phyloP scores from a whole-genome alignment of 1,140 invertebrate genomes.

The Bombus superbus region DNA sequence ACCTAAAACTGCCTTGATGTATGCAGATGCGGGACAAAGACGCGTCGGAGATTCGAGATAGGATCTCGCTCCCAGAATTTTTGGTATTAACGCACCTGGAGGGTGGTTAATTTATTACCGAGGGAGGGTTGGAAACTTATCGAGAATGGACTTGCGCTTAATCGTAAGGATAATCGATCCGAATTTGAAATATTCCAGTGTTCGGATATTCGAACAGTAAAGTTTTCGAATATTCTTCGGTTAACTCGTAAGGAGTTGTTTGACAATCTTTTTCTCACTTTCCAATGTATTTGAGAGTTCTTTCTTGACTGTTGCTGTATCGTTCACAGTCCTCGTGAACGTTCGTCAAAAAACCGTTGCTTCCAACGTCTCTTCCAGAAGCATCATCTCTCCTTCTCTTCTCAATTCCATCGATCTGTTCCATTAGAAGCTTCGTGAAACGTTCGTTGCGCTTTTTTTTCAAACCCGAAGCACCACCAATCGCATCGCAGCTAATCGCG shows the following conservation, averaged over 20 bases:
- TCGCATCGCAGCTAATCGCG: neutral
- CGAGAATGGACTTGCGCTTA: neutral
- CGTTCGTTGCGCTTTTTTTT: constrained; percentile 37
- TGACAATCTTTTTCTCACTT: neutral
- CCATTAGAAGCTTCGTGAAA: constrained; percentile 23
- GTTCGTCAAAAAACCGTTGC: constrained; percentile 59
- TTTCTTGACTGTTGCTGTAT: neutral
- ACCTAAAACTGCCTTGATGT: constrained; percentile 25
- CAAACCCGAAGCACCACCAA: constrained; percentile 1
- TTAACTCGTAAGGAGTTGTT: neutral
- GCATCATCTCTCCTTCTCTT: neutral
- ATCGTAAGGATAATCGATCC: neutral
- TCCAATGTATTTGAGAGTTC: neutral
- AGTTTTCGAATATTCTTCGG: neutral
- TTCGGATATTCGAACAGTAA: neutral
- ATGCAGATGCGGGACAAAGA: constrained; percentile 65
- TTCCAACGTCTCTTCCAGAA: neutral
- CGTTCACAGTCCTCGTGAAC: neutral
- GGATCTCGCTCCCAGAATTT: constrained; percentile 31
- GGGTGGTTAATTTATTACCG: constrained; percentile 4
- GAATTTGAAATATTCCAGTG: neutral
- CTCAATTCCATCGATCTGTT: neutral
- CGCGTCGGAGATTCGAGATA: constrained; percentile 39
- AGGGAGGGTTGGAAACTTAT: neutral
- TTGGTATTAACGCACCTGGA: constrained; percentile 19